Base-by-base conservation (phyloP, 2,888 invertebrate species). In the Crematogaster levior region DNA sequence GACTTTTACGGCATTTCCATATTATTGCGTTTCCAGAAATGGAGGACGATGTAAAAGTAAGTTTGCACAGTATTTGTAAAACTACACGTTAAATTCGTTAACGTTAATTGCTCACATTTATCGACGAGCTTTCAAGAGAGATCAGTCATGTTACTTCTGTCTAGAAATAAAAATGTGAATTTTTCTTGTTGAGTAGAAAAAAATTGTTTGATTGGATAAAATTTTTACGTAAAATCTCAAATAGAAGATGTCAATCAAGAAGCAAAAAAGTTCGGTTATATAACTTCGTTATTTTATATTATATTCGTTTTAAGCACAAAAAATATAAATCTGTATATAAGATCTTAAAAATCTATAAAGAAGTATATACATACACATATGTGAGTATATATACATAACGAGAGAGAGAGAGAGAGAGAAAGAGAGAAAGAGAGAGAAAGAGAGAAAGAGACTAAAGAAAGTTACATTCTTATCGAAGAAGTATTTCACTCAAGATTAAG, bases 21-120 rank as follows among this genome's bases (percentile, higher is more conserved):
- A 97, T 96, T 92, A 93, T 97, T 68, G 96, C 97, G n/a, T 97
- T 97, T 94, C 96, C 97, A 0, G 97, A 97, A 93, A 96, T 97
- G 96, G 97, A 97, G 93, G 96, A 97, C 85, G 93, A 95, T 51
- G 97, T 97, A 93, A 97, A 97, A 95, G 97, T 97, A 91, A 81
- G 68, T 48, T 27, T 18, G 34, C 15, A 24, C 18, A 6, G 10
- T 74, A 63, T 65, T 48, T 48, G 46, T 30, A 10, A 46, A 46
- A 48, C 30, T 63, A 21, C 7, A 15, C 21, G 24, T 48, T 34
- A 46, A 63, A 63, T 74, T 48, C 46, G 3, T 70, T 53, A 53
- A 18, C 24, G 18, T 1, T 74, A 74, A 65, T 65, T 48, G 65
- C 18, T 65, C 7, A 46, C 18, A 48, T 65, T 37, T 65, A 74